Evolutionary conservation across 2,888 invertebrate species (phyloP).

Genomic region (Xestia rhomboidea): DNA sequence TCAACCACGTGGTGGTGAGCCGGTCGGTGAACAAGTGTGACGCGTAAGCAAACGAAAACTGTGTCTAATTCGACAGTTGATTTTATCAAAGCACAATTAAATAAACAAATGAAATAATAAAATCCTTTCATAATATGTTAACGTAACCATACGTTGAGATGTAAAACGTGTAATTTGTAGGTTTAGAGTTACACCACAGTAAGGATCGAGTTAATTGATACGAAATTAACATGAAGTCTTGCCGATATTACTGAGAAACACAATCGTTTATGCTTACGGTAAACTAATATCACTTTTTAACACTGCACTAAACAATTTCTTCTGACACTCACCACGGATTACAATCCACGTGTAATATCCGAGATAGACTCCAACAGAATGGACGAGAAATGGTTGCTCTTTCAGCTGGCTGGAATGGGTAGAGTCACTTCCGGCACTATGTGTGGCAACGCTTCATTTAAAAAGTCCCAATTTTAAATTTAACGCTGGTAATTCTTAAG

Average conservation of each 20-base stretch:
- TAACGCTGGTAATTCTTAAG: slow-evolving; percentile 26
- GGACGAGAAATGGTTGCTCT: slow-evolving; percentile 91
- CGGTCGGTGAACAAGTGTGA: slow-evolving; percentile 84
- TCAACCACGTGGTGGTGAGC: slow-evolving; percentile 89
- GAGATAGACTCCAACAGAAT: slow-evolving; percentile 93
- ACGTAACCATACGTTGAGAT: slow-evolving; percentile 59
- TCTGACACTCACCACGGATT: slow-evolving; percentile 90
- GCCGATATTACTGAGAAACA: slow-evolving; percentile 38
- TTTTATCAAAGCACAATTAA: slow-evolving; percentile 45
- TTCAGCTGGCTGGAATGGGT: slow-evolving; percentile 84
- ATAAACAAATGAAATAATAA: slow-evolving; percentile 66
- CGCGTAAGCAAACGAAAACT: slow-evolving; percentile 86
- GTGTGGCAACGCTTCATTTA: slow-evolving; percentile 72
- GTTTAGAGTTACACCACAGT: slow-evolving; percentile 54
- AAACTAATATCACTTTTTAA: slow-evolving; percentile 77
- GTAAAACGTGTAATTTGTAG: slow-evolving; percentile 42
- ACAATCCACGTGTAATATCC: slow-evolving; percentile 91
- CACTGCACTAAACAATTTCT: slow-evolving; percentile 87
- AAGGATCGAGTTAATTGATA: neutral
- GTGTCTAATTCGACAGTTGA: slow-evolving; percentile 73
- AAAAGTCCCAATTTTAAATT: slow-evolving; percentile 43
- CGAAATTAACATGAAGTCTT: neutral
- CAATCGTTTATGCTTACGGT: slow-evolving; percentile 69
- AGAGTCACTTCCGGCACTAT: slow-evolving; percentile 84
- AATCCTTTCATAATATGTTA: slow-evolving; percentile 38